Evolutionary conservation across 2,888 invertebrate species (phyloP), one percentile per base, ranked within the genome.

Genomic region (Pycnomerus fuliginosus): DNA sequence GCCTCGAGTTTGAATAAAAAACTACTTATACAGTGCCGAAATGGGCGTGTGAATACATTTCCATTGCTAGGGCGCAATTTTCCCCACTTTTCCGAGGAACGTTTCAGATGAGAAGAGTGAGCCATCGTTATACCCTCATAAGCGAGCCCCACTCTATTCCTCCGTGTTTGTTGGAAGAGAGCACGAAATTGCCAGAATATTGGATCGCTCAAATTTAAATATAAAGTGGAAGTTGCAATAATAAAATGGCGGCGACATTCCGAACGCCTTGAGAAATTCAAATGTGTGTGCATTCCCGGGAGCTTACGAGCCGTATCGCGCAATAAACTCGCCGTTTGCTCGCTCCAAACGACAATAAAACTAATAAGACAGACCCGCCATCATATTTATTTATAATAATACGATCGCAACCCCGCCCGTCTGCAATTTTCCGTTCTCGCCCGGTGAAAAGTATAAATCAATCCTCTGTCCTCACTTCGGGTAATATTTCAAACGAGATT

Each of bases 111-210:
- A 57, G 55, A 47, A 42, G 48, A 52, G 35, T 53, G 50, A 44
- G 45, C 39, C 20, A 47, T 52, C 48, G 52, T 55, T 56, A 56
- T 56, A 51, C 57, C 55, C 59, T 61, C 60, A 62, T 62, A 64
- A 63, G 61, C 56, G 49, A 52, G 55, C 55, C n/a, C 56, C 53
- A 55, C 52, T 55, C 47, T 54, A 50, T 43, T 37, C 48, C 37
- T 16, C 49, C 55, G 55, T 52, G 57, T 54, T 55, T 54, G 54
- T 54, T 40, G 51, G 32, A 25, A 52, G 57, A 56, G 55, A 65
- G 65, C 65, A 68, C 67, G 70, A 71, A 72, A 72, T 71, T 71
- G 70, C 68, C 63, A 62, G 70, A 70, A 70, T 70, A 71, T 71
- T 70, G 70, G 67, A 69, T 69, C 65, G 61, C 67, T 53, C 58